A percentile compares a stretch with the other conserved stretches of the same genome.
phyloP scores from a whole-genome alignment of 2,888 invertebrate genomes.

The Melinaea menophilus region DNA sequence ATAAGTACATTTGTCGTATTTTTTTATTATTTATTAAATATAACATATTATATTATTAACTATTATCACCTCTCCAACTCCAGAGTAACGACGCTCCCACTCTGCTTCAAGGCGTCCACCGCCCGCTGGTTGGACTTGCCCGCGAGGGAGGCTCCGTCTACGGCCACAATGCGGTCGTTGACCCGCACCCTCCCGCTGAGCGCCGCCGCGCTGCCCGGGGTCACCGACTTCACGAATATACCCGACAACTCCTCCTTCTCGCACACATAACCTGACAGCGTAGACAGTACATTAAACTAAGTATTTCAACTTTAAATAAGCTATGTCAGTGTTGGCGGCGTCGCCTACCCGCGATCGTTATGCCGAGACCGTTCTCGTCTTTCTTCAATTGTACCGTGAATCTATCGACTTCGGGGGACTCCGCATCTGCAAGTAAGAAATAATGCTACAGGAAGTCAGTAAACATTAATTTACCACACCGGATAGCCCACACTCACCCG shows the following conservation, averaged over 20 bases:
- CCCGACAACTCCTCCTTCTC: constrained; percentile 99
- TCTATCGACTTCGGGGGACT: constrained; percentile 94
- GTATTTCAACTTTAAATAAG: neutral
- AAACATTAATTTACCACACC: neutral
- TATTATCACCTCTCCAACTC: constrained; percentile 84
- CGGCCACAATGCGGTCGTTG: constrained; percentile 98
- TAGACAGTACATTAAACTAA: neutral
- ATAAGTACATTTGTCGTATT: no score
- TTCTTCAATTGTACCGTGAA: constrained; percentile 96
- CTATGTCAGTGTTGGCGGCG: neutral
- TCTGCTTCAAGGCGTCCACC: constrained; percentile 96
- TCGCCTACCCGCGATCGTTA: constrained; percentile 89
- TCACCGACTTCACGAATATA: constrained; percentile 98
- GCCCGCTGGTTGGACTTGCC: constrained; percentile 98
- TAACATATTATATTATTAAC: neutral
- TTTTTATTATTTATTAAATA: no score
- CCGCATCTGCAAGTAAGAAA: constrained; percentile 69
- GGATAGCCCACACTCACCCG: constrained; percentile 40
- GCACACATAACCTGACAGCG: constrained; percentile 88
- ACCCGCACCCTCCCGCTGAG: constrained; percentile 94
- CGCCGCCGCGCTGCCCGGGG: constrained; percentile 97
- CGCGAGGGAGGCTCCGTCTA: constrained; percentile 95
- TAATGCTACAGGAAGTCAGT: neutral
- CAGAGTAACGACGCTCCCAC: constrained; percentile 92
- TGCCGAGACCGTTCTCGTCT: constrained; percentile 94